Evolutionary conservation across 1,140 invertebrate species (phyloP), one percentile per base, ranked within the genome.

Genomic region (Brachionus rotundiformis): DNA sequence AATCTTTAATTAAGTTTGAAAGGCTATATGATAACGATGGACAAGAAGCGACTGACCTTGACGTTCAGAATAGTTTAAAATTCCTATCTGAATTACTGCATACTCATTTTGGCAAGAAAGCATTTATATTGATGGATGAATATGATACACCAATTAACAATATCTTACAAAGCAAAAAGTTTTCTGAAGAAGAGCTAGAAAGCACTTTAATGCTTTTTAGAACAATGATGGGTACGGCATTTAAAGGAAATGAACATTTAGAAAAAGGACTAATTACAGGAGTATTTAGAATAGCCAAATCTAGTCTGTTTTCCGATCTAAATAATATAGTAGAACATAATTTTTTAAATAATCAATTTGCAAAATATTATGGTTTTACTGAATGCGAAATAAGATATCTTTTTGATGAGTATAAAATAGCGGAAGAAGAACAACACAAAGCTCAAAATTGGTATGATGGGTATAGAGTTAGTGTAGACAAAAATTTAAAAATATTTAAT

Each of bases 321-420:
- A 71, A 71, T 71, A 71, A 71, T 71, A 71, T 71, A 71, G 16
- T 71, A 71, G 65, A 71, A 71, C 27, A 71, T 33, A 71, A 29
- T 71, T 71, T 71, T 71, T 71, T 71, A 71, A 31, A 71, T 25
- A 71, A 71, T 7, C 65, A 19, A 13, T 71, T 71, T 19, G 65
- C 65, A 71, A 71, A 16, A 29, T 71, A 71, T 29, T 71, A 71
- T 29, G 65, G 65, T 71, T 71, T 71, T 71, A 71, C 65, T 31
- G 65, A 71, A 71, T 11, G 27, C 5, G 65, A 71, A 10, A 71
- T 71, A 71, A 29, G 25, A 71, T 71, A 71, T 71, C 65, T 71
- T 71, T 71, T 71, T 71, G 7, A 71, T 71, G 65, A 71, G 65
- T 71, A 71, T 29, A 71, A 19, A 71, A 41, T 71, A 31, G 19